Percentiles rank a stretch among this genome's conserved stretches.
Conservation (phyloP, 2,797 vertebrate species). For the Mormyrus proboscirostris region DNA sequence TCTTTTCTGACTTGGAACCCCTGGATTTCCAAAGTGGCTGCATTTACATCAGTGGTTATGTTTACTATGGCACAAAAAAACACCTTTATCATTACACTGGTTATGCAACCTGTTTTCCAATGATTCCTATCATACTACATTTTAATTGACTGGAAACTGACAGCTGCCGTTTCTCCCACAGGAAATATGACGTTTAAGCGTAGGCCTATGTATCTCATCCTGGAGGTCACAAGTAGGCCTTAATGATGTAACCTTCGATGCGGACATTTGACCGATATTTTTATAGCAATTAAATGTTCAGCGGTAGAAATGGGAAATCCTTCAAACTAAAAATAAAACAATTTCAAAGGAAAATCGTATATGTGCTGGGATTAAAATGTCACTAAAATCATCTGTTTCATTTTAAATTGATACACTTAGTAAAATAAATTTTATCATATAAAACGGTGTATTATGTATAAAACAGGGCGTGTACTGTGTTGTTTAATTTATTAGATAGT, state of each 20-base stretch:
- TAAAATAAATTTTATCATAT: neutral
- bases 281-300: neutral
- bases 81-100: neutral
- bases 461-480: neutral
- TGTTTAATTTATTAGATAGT: neutral
- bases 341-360: neutral
- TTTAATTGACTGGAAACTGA: neutral
- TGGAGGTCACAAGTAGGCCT: neutral
- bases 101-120: neutral
- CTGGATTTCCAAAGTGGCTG: neutral
- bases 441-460: neutral
- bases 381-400: neutral
- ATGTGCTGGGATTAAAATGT: neutral
- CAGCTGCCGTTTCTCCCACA: neutral
- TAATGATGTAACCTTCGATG: neutral
- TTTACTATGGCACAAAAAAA: neutral
- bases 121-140: neutral
- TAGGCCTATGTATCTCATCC: neutral
- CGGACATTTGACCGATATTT: neutral
- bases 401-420: neutral
- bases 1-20: neutral
- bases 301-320: neutral
- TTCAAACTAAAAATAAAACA: neutral
- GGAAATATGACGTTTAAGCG: neutral
- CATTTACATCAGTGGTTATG: neutral